Conservation (phyloP, 23 tunicate genomes). For the Styela clava region DNA sequence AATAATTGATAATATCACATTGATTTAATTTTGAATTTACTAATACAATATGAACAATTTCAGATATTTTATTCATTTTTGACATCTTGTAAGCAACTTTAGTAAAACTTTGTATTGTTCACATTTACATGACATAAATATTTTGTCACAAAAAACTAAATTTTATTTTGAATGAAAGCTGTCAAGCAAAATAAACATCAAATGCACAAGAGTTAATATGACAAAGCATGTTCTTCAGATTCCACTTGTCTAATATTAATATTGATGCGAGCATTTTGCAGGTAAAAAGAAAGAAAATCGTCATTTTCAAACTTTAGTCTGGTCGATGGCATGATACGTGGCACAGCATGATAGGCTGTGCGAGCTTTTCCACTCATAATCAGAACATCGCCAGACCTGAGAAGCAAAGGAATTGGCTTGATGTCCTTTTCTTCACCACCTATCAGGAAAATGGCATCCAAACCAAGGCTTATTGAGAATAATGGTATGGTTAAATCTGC, state of each 20-base stretch:
- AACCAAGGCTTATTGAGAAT: slow-evolving; percentile 81
- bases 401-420: slow-evolving; percentile 44
- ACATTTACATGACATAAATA: too few species aligned
- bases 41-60: too few species aligned
- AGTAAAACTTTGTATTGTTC: too few species aligned
- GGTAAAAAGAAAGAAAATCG: slow-evolving; percentile 50
- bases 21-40: too few species aligned
- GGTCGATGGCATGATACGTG: slow-evolving; percentile 55
- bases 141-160: too few species aligned
- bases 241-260: slow-evolving; percentile 85
- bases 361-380: slow-evolving; percentile 85
- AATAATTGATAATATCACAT: too few species aligned
- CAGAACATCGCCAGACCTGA: slow-evolving; percentile 90
- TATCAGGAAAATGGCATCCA: slow-evolving; percentile 73
- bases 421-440: slow-evolving; percentile 58
- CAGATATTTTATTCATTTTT: too few species aligned
- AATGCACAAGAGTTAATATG: slow-evolving; percentile 1
- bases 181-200: too few species aligned
- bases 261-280: slow-evolving; percentile 72
- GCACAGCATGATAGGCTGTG: slow-evolving; percentile 93
- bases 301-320: slow-evolving; percentile 2
- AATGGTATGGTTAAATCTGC: slow-evolving; percentile 56
- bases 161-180: too few species aligned
- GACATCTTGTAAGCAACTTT: too few species aligned
- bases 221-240: not conserved